Base-by-base conservation (phyloP, 2,888 invertebrate species). In the Carabus problematicus region DNA sequence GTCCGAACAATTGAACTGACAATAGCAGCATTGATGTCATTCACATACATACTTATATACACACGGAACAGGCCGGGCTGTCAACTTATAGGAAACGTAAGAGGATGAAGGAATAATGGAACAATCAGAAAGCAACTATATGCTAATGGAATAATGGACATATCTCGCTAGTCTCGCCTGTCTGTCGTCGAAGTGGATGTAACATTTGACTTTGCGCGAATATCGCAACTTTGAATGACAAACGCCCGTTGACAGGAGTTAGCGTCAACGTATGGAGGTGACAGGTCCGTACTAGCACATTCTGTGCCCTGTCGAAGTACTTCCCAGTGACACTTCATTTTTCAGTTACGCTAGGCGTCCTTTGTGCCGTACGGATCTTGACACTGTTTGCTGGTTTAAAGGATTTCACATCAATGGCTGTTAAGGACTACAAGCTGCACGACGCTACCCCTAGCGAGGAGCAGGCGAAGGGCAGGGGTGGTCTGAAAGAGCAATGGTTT, bases 321-420 rank as follows among this genome's bases (percentile, higher is more conserved):
- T n/a, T 49, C 18, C 16, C 14, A 19, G 45, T 66, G 70, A 70
- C 70, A 70, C 70, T 70, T 70, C 70, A 70, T 70, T 70, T 70
- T 70, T 70, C 70, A 70, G 62, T 54, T 52, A 16, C 40, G 64
- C 59, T 58, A 52, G 49, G 49, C 11, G 43, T 45, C 39, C 66
- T 66, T 59, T 66, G 70, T 61, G 66, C 14, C 60, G 4, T 9
- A 52, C 6, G 58, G 66, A 66, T 66, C 66, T 59, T 47, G 58
- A 49, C 66, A 58, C 47, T 66, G 59, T 70, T 66, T 70, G 63
- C 43, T 71, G 73, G 72, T 75, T 75, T 72, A 73, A 72, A 71
- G 73, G 75, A 74, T 76, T 75, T 73, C 71, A 72, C 19, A 4
- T 18, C 52, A 6, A 2, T 29, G 29, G 2, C 3, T 29, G 29